A percentile compares a stretch with the other conserved stretches of the same genome.
Conservation (phyloP, 2,888 invertebrate species). For the Sminthurides aquaticus region DNA sequence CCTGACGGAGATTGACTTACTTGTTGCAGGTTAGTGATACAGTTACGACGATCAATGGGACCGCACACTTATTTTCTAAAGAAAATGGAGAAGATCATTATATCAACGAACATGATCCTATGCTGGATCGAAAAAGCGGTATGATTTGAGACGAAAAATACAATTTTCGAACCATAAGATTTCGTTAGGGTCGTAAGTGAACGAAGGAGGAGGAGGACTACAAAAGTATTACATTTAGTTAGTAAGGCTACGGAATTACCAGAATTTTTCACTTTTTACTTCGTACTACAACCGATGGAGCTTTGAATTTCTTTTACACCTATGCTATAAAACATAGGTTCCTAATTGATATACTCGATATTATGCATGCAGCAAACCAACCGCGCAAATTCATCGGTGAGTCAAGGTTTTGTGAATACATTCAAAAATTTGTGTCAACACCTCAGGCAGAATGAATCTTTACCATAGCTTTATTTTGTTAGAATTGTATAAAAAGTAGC, state of each 20-base stretch:
- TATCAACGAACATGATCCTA: constrained; percentile 20
- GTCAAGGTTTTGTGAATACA: neutral
- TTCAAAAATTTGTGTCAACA: no score
- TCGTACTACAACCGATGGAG: no score
- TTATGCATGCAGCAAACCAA: constrained; percentile 20
- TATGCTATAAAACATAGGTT: constrained; percentile 13
- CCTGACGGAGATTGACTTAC: no score
- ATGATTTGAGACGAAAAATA: neutral
- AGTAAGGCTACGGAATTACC: no score
- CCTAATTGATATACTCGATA: constrained; percentile 16
- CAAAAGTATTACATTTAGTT: no score
- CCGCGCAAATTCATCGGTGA: constrained; percentile 18
- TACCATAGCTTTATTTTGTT: neutral
- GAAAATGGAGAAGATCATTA: constrained; percentile 16
- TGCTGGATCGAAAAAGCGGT: constrained; percentile 14
- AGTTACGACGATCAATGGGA: constrained; percentile 57
- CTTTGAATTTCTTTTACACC: no score
- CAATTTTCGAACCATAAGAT: no score
- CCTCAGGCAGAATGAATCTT: neutral
- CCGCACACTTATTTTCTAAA: constrained; percentile 27
- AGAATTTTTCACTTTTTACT: no score
- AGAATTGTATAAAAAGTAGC: neutral
- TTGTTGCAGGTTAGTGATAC: constrained; percentile 74
- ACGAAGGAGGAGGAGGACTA: no score
- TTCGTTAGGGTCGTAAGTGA: no score